Base-by-base conservation (phyloP, 2,113 vertebrate species). In the Phyllopteryx taeniolatus region DNA sequence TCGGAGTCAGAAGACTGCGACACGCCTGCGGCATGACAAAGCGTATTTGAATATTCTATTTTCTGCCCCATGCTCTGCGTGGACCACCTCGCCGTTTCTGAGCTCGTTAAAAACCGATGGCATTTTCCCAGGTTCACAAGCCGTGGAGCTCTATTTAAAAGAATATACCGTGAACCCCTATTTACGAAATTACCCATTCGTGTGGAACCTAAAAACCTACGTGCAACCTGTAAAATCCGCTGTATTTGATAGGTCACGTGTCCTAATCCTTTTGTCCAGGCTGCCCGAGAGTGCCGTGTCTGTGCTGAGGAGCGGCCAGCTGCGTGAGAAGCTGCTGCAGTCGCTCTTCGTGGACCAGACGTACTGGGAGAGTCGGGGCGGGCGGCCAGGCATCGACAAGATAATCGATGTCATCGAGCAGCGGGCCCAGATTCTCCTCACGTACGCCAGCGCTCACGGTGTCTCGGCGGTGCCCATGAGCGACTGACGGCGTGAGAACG, bases 291-390 rank as follows among this genome's bases (percentile, higher is more conserved):
- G 88, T 78, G 94, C 96, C 3, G 85, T 99, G 87, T 94, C 91
- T 15, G 92, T 99, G 77, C 79, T 99, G 91, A 94, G 81, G 86
- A 95, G 94, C 86, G 93, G 94, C 42, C 93, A 60, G 83, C 92
- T 99, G 76, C 91, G 96, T 70, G 94, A 98, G 88, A 96, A 92
- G 67, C 95, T 99, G 51, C 95, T 99, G 14, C 98, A 99, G 87
- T 98, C 98, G 53, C 92, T 99, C 63, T 99, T 99, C 86, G 91
- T 98, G 81, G 98, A 99, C 80, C 91, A 93, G 87, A 90, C 92
- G 46, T 99, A 95, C 74, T 99, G 98, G 98, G 96, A 98, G 73
- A 98, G 96, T 86, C 97, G 98, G 89, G 95, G 97, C 31, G 95
- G 98, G 62, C 94, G 97, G 44, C 93, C 87, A 84, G 97, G 96